Evolutionary conservation across 2,888 invertebrate genomes (phyloP).

Genomic region (Tipula helvola): DNA sequence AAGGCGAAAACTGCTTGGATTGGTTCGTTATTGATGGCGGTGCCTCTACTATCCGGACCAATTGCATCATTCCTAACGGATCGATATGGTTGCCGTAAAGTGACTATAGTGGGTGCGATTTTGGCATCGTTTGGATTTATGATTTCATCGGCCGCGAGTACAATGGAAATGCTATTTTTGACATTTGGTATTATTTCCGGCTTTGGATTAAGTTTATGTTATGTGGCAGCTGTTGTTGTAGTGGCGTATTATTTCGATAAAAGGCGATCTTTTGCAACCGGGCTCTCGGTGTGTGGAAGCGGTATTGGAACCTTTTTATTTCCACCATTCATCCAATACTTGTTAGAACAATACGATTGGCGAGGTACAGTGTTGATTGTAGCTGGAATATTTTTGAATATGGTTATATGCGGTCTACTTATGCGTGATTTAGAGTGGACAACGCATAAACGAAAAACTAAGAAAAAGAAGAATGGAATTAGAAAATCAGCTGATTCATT

Average conservation of each 20-base stretch:
- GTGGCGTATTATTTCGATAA: slow-evolving; percentile 85
- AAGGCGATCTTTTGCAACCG: slow-evolving; percentile 71
- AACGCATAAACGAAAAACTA: slow-evolving; percentile 44
- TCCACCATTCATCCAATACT: slow-evolving; percentile 62
- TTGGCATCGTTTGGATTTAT: slow-evolving; percentile 65
- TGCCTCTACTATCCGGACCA: slow-evolving; percentile 77
- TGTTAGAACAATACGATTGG: slow-evolving; percentile 71
- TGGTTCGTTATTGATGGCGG: slow-evolving; percentile 81
- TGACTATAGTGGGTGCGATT: slow-evolving; percentile 66
- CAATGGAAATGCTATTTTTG: slow-evolving; percentile 63
- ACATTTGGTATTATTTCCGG: slow-evolving; percentile 77
- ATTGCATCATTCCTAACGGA: slow-evolving; percentile 74
- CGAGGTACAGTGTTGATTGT: slow-evolving; percentile 69
- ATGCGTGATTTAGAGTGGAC: slow-evolving; percentile 54
- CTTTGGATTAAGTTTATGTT: slow-evolving; percentile 73
- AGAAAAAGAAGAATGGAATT: slow-evolving; percentile 46
- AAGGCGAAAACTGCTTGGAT: slow-evolving; percentile 84
- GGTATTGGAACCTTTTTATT: slow-evolving; percentile 82
- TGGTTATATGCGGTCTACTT: slow-evolving; percentile 67
- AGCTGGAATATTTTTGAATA: slow-evolving; percentile 67
- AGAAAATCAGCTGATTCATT: slow-evolving; percentile 59
- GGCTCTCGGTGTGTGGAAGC: slow-evolving; percentile 74
- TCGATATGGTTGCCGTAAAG: slow-evolving; percentile 66
- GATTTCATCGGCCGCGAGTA: slow-evolving; percentile 59
- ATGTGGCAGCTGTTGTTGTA: slow-evolving; percentile 81